These are phyloP conservation scores for Protosalanx chinensis DNA, from an alignment of 2,797 vertebrate genomes.

Conservation along the genomic window DNA sequence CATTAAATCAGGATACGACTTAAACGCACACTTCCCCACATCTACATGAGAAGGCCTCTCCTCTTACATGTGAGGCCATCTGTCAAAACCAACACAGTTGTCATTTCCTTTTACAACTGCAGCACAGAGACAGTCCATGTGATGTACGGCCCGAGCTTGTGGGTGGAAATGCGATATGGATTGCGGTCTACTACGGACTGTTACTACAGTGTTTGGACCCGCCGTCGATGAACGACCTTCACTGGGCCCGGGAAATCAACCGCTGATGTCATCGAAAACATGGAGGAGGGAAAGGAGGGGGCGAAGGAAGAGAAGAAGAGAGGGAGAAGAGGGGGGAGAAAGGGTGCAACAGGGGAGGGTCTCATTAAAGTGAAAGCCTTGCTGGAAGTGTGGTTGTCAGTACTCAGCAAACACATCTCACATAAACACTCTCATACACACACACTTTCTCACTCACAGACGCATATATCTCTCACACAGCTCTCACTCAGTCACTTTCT, in stretches of 20 bases:
- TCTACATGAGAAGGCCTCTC: too few species aligned
- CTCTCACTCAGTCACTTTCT: too few species aligned
- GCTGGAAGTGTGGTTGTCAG: too few species aligned
- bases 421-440: neutral
- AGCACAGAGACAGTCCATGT: neutral
- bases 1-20: too few species aligned
- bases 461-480: neutral
- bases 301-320: neutral
- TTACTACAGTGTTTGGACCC: constrained; percentile 9
- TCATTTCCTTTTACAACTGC: neutral
- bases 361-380: too few species aligned
- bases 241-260: constrained; percentile 16
- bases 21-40: neutral
- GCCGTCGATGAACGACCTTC: constrained; percentile 35
- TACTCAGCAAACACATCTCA: too few species aligned
- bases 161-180: neutral
- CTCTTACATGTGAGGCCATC: neutral
- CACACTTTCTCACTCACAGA: neutral
- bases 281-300: neutral
- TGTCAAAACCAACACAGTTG: neutral
- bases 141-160: neutral
- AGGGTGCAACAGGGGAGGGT: too few species aligned
- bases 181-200: neutral
- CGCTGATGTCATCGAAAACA: constrained; percentile 39
- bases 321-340: neutral